Evolutionary conservation across 2,113 vertebrate genomes (phyloP).

Genomic region (Syrrhaptes paradoxus): DNA sequence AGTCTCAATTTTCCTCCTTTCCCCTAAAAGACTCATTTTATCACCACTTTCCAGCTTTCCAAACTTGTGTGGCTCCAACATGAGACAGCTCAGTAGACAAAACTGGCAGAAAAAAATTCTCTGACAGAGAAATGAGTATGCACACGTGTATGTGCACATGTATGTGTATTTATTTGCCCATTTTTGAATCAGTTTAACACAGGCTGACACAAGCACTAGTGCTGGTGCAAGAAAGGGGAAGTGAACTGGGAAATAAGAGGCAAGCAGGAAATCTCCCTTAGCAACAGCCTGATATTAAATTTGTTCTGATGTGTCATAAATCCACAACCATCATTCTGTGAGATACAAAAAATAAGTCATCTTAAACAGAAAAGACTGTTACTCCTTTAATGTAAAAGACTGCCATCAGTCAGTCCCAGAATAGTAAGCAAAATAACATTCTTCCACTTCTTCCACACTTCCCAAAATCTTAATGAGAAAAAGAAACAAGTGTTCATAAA

Average conservation of each 20-base stretch:
- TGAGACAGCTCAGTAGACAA: background rate
- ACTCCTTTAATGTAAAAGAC: background rate
- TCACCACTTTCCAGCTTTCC: background rate
- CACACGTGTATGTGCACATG: background rate
- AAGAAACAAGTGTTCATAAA: background rate
- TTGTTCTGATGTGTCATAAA: background rate
- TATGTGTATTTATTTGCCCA: background rate
- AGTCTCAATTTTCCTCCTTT: background rate
- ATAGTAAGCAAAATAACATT: background rate
- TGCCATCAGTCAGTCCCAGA: background rate
- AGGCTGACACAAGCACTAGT: background rate
- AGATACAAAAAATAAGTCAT: background rate
- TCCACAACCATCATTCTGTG: background rate
- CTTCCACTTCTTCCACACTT: background rate
- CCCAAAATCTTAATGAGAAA: accelerated
- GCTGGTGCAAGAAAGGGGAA: background rate
- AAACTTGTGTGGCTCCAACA: background rate
- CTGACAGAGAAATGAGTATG: background rate
- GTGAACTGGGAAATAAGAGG: background rate
- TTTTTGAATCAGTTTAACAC: background rate
- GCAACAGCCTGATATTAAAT: background rate
- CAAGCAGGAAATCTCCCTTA: background rate
- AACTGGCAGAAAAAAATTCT: background rate
- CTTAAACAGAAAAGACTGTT: background rate
- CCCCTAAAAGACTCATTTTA: background rate